A percentile compares a stretch with the other conserved stretches of the same genome.
Evolutionary conservation across 2,113 vertebrate genomes (phyloP).

Genomic region (Crotophaga sulcirostris): DNA sequence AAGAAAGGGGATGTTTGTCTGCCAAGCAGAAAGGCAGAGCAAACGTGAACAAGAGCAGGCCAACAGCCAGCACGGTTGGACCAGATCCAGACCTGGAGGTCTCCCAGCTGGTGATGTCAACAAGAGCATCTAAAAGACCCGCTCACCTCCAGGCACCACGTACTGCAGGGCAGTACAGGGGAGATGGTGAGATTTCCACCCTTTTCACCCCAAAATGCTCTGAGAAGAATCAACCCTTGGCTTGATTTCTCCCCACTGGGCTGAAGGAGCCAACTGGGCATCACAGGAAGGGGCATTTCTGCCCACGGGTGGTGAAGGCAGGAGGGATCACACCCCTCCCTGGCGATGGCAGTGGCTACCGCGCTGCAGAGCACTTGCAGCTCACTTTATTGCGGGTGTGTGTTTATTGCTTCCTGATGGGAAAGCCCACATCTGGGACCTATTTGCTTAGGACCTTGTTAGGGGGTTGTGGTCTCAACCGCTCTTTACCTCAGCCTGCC

Average conservation of each 20-base stretch:
- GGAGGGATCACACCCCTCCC: neutral
- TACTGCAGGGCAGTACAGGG: fast-evolving
- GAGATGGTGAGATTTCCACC: neutral
- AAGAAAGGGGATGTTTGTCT: neutral
- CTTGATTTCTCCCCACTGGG: neutral
- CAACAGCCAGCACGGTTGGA: neutral
- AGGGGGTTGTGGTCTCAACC: neutral
- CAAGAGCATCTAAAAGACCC: neutral
- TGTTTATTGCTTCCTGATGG: constrained; percentile 4
- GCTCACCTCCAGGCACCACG: fast-evolving
- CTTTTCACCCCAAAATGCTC: neutral
- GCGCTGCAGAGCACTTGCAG: neutral
- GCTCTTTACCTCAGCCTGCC: constrained; percentile 79
- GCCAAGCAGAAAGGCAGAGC: neutral
- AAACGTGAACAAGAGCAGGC: neutral
- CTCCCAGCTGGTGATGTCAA: neutral
- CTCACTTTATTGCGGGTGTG: neutral
- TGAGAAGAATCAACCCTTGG: neutral
- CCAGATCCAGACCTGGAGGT: neutral
- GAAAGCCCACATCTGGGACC: neutral
- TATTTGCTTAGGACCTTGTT: neutral
- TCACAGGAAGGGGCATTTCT: fast-evolving
- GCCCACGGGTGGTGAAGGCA: neutral
- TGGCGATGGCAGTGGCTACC: neutral
- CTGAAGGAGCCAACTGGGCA: neutral